Evolutionary conservation across 2,888 invertebrate genomes (phyloP).

Genomic region (Eupithecia dodoneata): DNA sequence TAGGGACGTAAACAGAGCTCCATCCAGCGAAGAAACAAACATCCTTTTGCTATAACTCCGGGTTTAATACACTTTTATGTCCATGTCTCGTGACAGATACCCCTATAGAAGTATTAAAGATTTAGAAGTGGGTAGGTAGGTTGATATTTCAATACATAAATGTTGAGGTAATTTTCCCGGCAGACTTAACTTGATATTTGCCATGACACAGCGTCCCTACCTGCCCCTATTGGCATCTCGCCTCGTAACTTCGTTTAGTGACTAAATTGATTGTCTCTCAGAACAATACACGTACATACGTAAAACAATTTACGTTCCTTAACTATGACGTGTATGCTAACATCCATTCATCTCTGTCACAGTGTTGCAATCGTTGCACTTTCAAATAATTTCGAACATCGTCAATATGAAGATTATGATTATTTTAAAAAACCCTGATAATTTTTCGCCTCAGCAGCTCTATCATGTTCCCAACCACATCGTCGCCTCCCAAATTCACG

Average conservation of each 20-base stretch:
- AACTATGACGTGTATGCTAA: constrained; percentile 30
- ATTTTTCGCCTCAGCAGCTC: neutral
- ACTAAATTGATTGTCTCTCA: constrained; percentile 53
- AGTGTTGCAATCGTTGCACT: neutral
- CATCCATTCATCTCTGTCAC: constrained; percentile 7
- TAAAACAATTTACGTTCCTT: constrained; percentile 20
- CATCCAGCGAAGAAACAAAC: constrained; percentile 51
- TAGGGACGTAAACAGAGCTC: constrained; percentile 57
- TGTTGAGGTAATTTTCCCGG: constrained; percentile 17
- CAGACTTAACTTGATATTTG: constrained; percentile 43
- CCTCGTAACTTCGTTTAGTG: constrained; percentile 54
- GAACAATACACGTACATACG: constrained; percentile 30
- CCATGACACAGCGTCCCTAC: constrained; percentile 45
- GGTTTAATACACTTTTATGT: constrained; percentile 33
- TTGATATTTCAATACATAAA: neutral
- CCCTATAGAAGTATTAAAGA: constrained; percentile 13
- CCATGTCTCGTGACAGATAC: constrained; percentile 27
- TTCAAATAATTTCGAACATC: too few species aligned
- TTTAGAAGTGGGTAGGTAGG: neutral
- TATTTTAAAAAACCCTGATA: neutral
- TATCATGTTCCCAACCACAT: neutral
- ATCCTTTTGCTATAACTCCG: constrained; percentile 33
- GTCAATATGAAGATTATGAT: neutral
- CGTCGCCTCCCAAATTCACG: constrained; percentile 39
- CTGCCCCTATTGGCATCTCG: constrained; percentile 46